Conservation (phyloP, 2,797 vertebrate genomes). For the Tenualosa ilisha region DNA sequence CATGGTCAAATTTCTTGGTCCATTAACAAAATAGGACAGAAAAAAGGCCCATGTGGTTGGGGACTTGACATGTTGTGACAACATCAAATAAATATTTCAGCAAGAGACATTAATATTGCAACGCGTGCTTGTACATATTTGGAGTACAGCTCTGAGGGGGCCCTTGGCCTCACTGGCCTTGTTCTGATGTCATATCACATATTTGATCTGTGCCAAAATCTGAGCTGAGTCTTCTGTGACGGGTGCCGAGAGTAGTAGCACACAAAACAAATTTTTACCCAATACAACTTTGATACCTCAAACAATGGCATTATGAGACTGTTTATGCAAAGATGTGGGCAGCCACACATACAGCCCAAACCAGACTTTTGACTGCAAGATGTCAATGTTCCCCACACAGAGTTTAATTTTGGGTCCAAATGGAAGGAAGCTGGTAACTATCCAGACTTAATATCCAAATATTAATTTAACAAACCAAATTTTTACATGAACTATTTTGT, state of each 20-base stretch:
- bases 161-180: neutral
- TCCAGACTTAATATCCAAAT: too few species aligned
- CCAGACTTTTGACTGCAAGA: too few species aligned
- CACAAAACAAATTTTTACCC: neutral
- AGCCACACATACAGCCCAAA: too few species aligned
- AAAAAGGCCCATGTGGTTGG: neutral
- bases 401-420: too few species aligned
- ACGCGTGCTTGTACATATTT: constrained; percentile 25
- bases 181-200: neutral
- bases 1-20: neutral
- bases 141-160: neutral
- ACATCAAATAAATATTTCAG: constrained; percentile 42
- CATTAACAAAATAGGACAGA: constrained; percentile 11
- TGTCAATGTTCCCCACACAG: too few species aligned
- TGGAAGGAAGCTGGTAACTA: too few species aligned
- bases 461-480: too few species aligned
- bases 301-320: neutral
- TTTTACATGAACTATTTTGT: neutral
- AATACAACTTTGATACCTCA: neutral
- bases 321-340: neutral
- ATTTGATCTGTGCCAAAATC: neutral
- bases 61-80: neutral
- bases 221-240: neutral
- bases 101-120: constrained; percentile 42
- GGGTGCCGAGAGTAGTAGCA: neutral